These are phyloP conservation scores for Machaerirhynchus nigripectus DNA, from an alignment of 2,113 vertebrate species.

Conservation along the genomic window DNA sequence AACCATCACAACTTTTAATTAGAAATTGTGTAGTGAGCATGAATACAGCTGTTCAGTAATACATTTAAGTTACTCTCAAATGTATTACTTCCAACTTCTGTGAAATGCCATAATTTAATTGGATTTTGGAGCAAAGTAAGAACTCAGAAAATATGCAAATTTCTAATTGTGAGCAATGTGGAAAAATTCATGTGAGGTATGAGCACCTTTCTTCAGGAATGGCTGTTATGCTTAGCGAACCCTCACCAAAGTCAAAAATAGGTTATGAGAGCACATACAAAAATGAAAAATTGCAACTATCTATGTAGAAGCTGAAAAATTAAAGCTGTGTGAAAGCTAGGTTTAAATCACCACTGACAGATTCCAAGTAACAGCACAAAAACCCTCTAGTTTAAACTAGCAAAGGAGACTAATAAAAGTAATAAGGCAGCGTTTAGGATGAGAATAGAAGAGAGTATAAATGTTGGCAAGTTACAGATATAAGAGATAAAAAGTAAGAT, in stretches of 20 bases:
- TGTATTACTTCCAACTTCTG: not conserved
- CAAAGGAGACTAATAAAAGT: not conserved
- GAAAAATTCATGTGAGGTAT: not conserved
- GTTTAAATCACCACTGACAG: not conserved
- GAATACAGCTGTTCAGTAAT: not conserved
- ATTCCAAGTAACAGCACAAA: not conserved
- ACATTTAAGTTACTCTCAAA: not conserved
- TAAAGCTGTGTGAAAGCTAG: not conserved
- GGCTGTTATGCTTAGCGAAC: fast-evolving
- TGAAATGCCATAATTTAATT: not conserved
- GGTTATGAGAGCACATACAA: not conserved
- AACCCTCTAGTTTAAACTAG: not conserved
- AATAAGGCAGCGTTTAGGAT: not conserved
- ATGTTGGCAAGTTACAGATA: not conserved
- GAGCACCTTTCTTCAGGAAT: fast-evolving
- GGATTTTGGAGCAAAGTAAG: not conserved
- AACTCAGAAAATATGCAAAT: not conserved
- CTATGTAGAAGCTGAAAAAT: not conserved
- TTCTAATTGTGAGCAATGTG: not conserved
- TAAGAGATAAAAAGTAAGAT: not conserved
- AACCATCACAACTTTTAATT: no score
- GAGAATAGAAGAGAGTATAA: not conserved
- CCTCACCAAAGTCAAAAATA: not conserved
- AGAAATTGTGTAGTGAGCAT: not conserved
- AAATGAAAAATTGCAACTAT: not conserved